Percentiles rank a stretch among this genome's conserved stretches.
Evolutionary conservation across 2,888 invertebrate species (phyloP).

Genomic region (Acleris holmiana): DNA sequence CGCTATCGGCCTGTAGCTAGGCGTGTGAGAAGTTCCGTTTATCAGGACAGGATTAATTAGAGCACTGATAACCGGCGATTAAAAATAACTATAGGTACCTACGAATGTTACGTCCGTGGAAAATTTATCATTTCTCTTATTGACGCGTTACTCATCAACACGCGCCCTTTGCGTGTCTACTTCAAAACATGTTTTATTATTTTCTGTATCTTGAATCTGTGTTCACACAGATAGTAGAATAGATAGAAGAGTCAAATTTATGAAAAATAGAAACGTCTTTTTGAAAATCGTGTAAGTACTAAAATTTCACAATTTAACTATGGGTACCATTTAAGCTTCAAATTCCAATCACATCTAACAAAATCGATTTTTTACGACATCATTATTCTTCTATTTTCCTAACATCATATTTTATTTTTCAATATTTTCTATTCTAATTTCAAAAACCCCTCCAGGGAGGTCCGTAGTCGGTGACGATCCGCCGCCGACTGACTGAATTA

Average conservation of each 20-base stretch:
- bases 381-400: background rate
- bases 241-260: too few relatives aligned
- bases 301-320: too few relatives aligned
- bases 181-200: background rate
- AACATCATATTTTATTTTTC: background rate
- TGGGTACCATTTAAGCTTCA: too few relatives aligned
- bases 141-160: conserved; percentile 18
- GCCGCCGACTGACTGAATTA: conserved; percentile 67
- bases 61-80: conserved; percentile 38
- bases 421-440: conserved; percentile 8
- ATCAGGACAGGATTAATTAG: conserved; percentile 35
- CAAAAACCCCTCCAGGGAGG: conserved; percentile 48
- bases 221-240: too few relatives aligned
- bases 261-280: too few relatives aligned
- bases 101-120: conserved; percentile 16
- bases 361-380: too few relatives aligned
- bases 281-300: too few relatives aligned
- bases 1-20: conserved; percentile 34
- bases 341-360: too few relatives aligned
- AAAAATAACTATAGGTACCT: conserved; percentile 42
- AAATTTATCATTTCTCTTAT: conserved; percentile 34
- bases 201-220: too few relatives aligned
- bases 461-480: conserved; percentile 75
- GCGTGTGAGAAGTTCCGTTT: conserved; percentile 37
- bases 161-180: conserved; percentile 9